Evolutionary conservation across 1,140 invertebrate genomes (phyloP), one percentile per base, ranked within the genome.

Genomic region (Centruroides sculpturatus): DNA sequence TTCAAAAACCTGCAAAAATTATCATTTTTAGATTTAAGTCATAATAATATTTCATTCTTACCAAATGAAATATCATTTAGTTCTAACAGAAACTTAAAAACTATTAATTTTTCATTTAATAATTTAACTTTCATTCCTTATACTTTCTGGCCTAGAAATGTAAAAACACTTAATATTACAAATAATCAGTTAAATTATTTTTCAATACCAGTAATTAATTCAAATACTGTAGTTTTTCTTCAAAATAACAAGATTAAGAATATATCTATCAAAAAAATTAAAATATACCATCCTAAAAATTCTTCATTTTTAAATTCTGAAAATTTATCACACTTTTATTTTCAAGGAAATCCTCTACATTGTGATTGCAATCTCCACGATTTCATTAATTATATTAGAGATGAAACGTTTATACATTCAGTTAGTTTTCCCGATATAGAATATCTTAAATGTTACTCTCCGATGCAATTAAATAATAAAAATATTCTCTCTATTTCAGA

Each of bases 271-370:
- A 68, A 13, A 13, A 36, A 4, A n/a, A 52, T 5, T 47, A 61
- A 55, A 58, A 63, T 35, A 8, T 51, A 46, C 8, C 8, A 35
- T 46, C 60, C 9, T 59, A 65, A 12, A 52, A 41, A 48, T 35
- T 35, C 47, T 53, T 6, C 12, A 53, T 47, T 35, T 35, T 4
- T 55, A 59, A 57, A 46, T 59, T 52, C 55, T 50, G 47, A 34
- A 59, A 59, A 61, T 13, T 35, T 35, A 53, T 52, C 47, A 56
- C 23, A 23, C 47, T 47, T 59, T 57, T 61, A n/a, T 23, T 59
- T 36, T 71, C 82, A 5, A 77, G 72, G 58, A 70, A 79, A 87
- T 73, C 84, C 84, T 0, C 66, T 87, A 35, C 54, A 67, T 5
- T 88, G 86, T 65, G 80, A 85, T 64, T 89, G 86, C 65, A 9